A percentile compares a stretch with the other conserved stretches of the same genome.
Evolutionary conservation across 2,888 invertebrate species (phyloP).

Genomic region (Caradrina kadenii): DNA sequence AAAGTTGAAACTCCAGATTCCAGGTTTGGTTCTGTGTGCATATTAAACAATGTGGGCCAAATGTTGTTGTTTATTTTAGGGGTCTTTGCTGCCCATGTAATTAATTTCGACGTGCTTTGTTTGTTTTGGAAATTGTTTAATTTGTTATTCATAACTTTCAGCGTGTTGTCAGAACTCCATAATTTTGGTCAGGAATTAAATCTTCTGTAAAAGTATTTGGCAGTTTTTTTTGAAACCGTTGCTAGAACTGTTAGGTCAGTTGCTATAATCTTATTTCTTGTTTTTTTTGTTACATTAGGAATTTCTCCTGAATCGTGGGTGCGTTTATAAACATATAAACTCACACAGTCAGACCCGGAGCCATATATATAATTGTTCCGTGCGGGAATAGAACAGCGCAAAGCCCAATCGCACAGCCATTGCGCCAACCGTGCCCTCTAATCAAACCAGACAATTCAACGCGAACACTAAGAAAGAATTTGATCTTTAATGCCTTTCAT

Average conservation of each 20-base stretch:
- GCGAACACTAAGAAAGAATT: not conserved
- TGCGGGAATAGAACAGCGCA: no score
- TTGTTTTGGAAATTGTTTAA: conserved; percentile 43
- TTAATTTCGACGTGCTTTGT: conserved; percentile 36
- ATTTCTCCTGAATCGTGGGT: no score
- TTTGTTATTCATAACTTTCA: conserved; percentile 36
- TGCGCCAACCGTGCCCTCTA: no score
- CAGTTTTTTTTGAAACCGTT: not conserved
- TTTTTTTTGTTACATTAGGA: no score
- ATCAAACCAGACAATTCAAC: no score
- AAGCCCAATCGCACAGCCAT: no score
- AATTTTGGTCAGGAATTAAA: conserved; percentile 8
- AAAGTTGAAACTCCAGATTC: conserved; percentile 36
- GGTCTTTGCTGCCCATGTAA: conserved; percentile 25
- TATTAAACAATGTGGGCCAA: conserved; percentile 16
- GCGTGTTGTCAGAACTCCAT: not conserved
- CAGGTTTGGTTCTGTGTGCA: conserved; percentile 39
- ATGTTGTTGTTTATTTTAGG: conserved; percentile 30
- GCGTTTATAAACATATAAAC: no score
- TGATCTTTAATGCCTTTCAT: not conserved
- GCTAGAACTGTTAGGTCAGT: not conserved
- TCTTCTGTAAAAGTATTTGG: no score
- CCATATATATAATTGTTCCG: no score
- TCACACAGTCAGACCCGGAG: no score
- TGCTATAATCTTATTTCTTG: no score